These are phyloP conservation scores for Mythimna pallens DNA, from an alignment of 2,888 invertebrate genomes.

Conservation along the genomic window DNA sequence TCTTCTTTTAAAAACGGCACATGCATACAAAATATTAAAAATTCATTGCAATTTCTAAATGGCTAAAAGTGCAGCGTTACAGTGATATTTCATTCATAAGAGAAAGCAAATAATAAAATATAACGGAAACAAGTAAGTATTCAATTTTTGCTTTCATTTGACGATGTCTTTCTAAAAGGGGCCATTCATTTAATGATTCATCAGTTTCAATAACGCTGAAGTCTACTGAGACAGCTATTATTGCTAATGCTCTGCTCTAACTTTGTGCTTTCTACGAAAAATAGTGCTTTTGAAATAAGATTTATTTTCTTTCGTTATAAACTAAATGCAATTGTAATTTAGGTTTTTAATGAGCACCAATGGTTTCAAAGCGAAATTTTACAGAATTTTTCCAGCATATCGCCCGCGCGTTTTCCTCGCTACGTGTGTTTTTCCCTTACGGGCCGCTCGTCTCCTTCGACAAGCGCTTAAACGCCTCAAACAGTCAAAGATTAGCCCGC, in stretches of 20 bases:
- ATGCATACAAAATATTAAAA: slow-evolving; percentile 1
- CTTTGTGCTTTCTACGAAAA: slow-evolving; percentile 1
- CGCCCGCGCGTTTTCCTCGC: slow-evolving; percentile 44
- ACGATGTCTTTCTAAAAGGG: slow-evolving; percentile 43
- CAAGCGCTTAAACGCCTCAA: slow-evolving; percentile 61
- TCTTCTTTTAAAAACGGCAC: slow-evolving; percentile 14
- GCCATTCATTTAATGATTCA: slow-evolving; percentile 48
- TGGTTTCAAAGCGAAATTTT: neutral
- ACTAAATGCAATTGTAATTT: neutral
- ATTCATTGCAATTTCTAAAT: slow-evolving; percentile 34
- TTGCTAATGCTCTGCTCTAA: slow-evolving; percentile 19
- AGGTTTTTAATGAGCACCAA: slow-evolving; percentile 7
- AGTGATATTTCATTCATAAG: slow-evolving; percentile 55
- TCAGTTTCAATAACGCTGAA: slow-evolving; percentile 26
- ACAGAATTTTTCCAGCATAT: slow-evolving; percentile 15
- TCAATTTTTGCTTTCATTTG: slow-evolving; percentile 67
- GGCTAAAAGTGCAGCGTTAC: slow-evolving; percentile 34
- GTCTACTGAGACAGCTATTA: slow-evolving; percentile 25
- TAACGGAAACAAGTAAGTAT: slow-evolving; percentile 45
- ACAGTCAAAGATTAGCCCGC: slow-evolving; percentile 59
- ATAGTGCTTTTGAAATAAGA: neutral
- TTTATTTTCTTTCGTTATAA: neutral
- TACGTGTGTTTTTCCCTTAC: slow-evolving; percentile 42
- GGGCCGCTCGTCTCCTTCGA: slow-evolving; percentile 47
- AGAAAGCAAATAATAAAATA: slow-evolving; percentile 61